Conservation (phyloP, 2,888 invertebrate species). For the Rhogogaster chlorosoma region DNA sequence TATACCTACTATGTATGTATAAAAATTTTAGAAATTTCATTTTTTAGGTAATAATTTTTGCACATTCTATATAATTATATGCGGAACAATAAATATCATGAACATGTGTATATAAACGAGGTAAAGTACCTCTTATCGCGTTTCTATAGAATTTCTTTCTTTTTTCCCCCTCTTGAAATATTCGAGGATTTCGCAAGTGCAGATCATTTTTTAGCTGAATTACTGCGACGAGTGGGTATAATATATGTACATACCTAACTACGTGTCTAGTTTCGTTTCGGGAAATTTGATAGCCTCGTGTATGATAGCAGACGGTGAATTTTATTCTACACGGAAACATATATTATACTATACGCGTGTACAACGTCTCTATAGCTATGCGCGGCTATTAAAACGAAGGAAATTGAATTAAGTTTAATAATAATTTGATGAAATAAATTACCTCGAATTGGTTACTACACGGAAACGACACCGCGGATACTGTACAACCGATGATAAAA, state of each 20-base stretch:
- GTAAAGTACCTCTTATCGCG: background rate
- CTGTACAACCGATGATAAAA: background rate
- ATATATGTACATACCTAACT: no score
- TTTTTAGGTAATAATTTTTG: no score
- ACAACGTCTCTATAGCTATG: background rate
- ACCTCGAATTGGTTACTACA: background rate
- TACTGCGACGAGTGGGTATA: background rate
- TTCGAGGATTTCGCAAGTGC: background rate
- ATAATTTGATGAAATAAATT: constrained; percentile 39
- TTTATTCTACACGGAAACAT: background rate
- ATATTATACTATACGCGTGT: background rate
- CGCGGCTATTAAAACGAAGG: constrained; percentile 41
- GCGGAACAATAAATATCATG: no score
- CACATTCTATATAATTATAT: no score
- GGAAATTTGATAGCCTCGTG: background rate
- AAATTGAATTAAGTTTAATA: constrained; percentile 44
- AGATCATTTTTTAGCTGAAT: background rate
- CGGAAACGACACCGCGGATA: background rate
- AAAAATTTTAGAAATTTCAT: no score
- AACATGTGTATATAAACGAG: no score
- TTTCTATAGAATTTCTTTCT: background rate
- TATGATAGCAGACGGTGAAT: background rate
- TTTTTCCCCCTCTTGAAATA: background rate
- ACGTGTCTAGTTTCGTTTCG: background rate
- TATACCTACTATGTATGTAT: background rate